Evolutionary conservation across 2,113 vertebrate species (phyloP).

Genomic region (Scalopus aquaticus): DNA sequence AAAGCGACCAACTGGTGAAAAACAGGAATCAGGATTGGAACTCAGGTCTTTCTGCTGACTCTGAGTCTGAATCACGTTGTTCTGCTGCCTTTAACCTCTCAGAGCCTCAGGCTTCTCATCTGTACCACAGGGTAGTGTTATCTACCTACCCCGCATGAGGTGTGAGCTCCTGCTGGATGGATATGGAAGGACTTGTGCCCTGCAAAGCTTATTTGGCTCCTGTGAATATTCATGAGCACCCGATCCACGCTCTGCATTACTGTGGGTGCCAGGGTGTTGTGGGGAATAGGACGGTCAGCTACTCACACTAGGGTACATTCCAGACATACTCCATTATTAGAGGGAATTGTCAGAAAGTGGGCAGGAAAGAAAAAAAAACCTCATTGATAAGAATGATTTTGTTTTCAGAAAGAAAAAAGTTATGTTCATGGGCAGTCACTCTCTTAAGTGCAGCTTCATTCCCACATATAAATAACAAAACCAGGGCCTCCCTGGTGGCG

Average conservation of each 20-base stretch:
- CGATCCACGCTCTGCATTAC: fast-evolving
- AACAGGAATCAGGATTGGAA: not conserved
- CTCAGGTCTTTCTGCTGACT: not conserved
- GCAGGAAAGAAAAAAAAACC: not conserved
- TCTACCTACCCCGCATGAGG: not conserved
- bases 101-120: not conserved
- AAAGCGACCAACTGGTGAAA: not conserved
- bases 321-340: not conserved
- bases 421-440: not conserved
- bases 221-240: not conserved
- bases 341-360: not conserved
- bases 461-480: slow-evolving; percentile 77
- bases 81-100: not conserved
- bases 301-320: not conserved
- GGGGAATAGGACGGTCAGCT: not conserved
- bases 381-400: not conserved
- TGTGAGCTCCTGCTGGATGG: not conserved
- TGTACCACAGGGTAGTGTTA: not conserved
- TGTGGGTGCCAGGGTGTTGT: not conserved
- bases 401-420: slow-evolving; percentile 43
- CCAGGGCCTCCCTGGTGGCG: too few relatives aligned
- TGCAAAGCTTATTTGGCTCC: not conserved
- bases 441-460: slow-evolving; percentile 48
- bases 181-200: not conserved
- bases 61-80: not conserved